Conservation (phyloP, 1,140 invertebrate species). For the Cepaea nemoralis region DNA sequence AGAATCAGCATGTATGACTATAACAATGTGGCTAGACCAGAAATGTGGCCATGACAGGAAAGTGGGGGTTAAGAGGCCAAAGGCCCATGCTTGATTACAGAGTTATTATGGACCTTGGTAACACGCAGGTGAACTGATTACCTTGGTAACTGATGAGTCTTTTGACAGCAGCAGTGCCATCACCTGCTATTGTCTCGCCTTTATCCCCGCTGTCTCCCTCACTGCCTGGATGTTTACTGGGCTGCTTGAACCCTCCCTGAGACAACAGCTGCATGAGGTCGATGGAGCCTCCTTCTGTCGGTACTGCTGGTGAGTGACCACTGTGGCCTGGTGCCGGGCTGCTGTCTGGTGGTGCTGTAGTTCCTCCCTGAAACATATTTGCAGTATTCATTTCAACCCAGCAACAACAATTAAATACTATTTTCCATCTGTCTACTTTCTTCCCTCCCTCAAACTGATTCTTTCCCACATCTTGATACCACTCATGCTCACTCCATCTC, state of each 20-base stretch:
- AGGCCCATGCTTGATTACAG: too few species aligned
- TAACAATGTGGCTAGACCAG: too few species aligned
- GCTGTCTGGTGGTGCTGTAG: background rate
- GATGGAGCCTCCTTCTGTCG: background rate
- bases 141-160: slow-evolving; percentile 31
- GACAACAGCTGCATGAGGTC: slow-evolving; percentile 38
- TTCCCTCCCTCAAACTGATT: too few species aligned
- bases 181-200: background rate
- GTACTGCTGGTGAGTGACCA: background rate
- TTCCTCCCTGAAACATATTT: background rate
- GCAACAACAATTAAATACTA: too few species aligned
- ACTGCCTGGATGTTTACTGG: background rate
- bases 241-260: slow-evolving; percentile 17
- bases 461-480: too few species aligned
- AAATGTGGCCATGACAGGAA: too few species aligned
- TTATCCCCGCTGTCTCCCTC: slow-evolving; percentile 30
- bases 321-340: background rate
- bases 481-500: too few species aligned
- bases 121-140: background rate
- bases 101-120: too few species aligned
- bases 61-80: too few species aligned
- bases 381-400: too few species aligned
- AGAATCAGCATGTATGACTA: too few species aligned
- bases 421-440: too few species aligned
- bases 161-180: slow-evolving; percentile 22